phyloP scores from a whole-genome alignment of 2,888 invertebrate genomes.

The Leptodirus hochenwartii region DNA sequence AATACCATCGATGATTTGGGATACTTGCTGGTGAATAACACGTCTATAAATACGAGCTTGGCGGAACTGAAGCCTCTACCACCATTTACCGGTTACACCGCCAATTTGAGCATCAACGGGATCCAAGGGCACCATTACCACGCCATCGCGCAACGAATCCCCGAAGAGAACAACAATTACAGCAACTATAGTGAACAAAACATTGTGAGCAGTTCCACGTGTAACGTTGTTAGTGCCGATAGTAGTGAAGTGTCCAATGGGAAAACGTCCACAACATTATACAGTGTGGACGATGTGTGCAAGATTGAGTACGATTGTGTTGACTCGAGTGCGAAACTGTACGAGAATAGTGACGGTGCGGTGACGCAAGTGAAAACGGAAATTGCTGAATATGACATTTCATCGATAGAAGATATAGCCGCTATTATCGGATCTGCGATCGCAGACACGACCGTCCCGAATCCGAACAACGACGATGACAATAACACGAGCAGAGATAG shows the following conservation, averaged over 20 bases:
- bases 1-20: constrained; percentile 50
- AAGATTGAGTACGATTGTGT: constrained; percentile 34
- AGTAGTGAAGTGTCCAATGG: constrained; percentile 25
- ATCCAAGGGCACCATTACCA: constrained; percentile 79
- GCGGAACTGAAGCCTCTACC: constrained; percentile 75
- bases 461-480: constrained; percentile 40
- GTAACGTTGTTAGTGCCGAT: constrained; percentile 35
- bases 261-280: constrained; percentile 29
- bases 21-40: constrained; percentile 38
- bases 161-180: constrained; percentile 53
- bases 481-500: constrained; percentile 58
- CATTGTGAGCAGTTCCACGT: constrained; percentile 56
- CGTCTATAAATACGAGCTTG: constrained; percentile 42
- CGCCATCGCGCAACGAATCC: constrained; percentile 59
- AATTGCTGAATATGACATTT: constrained; percentile 45
- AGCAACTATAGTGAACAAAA: constrained; percentile 47
- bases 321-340: constrained; percentile 29
- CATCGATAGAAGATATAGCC: constrained; percentile 65
- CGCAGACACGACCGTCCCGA: constrained; percentile 74
- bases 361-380: constrained; percentile 30
- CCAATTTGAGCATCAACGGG: constrained; percentile 71
- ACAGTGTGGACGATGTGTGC: constrained; percentile 30
- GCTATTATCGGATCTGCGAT: constrained; percentile 79
- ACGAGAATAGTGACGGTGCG: constrained; percentile 32
- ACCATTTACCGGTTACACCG: constrained; percentile 73